Evolutionary conservation across 2,888 invertebrate genomes (phyloP), one percentile per base, ranked within the genome.

Genomic region (Branchellion lobata): DNA sequence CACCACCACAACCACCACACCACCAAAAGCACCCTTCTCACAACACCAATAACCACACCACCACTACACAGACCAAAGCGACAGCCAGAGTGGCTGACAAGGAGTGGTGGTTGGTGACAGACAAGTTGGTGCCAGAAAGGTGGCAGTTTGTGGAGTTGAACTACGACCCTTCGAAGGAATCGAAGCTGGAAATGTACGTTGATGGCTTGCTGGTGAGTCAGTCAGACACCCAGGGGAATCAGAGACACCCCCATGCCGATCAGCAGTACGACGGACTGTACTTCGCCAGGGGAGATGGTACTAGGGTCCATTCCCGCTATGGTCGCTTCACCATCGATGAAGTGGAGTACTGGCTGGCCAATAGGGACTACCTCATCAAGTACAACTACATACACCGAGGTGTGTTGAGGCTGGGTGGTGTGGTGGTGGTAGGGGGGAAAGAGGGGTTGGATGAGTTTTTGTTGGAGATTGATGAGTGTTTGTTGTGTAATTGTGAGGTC

Each of bases 331-430:
- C 84, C 24, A 84, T 83, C 79, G 87, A 87, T 81, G 86, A 87
- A 57, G 81, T 87, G 81, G 85, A 86, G 72, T 84, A 85, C 82
- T 87, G 86, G 86, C 84, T 84, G 74, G 85, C 84, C n/a, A 84
- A 86, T 81, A 82, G 87, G 69, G 86, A 85, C 72, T 86, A 86
- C 79, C 83, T 87, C 3, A 65, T 84, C 21, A 85, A 86, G 0
- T 85, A 84, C 82, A 85, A 84, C 77, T 86, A 85, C 82, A 84
- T 87, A 36, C 85, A 85, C 65, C 84, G 87, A 85, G 85, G 87
- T 86, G 33, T 21, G 36, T 5, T n/a, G n/a, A n/a, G 65, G n/a
- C n/a, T 51, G n/a, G 24, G n/a, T n/a, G n/a, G n/a, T n/a, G n/a
- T n/a, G 18, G 14, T 18, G 18, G 21, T 53, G 14, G 18, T 53